phyloP scores from a whole-genome alignment of 37 sponge, comb jelly and placozoan species.

The Aphrocallistes beatrix region DNA sequence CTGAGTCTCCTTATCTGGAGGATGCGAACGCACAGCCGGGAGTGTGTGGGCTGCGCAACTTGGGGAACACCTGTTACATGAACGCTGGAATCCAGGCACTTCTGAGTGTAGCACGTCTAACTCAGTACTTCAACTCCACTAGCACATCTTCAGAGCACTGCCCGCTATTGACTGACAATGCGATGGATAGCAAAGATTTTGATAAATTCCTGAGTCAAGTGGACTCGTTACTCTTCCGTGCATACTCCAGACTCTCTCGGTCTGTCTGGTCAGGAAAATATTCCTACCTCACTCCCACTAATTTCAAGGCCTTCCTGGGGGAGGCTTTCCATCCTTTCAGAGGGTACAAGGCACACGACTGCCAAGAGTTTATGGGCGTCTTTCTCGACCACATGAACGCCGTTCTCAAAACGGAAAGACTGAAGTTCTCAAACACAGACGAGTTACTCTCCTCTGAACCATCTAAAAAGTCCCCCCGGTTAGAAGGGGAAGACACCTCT shows the following conservation, averaged over 20 bases:
- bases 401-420: background rate
- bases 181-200: background rate
- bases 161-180: background rate
- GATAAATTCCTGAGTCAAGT: background rate
- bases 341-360: slow-evolving; percentile 53
- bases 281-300: slow-evolving; percentile 27
- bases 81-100: slow-evolving; percentile 51
- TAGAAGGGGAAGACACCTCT: background rate
- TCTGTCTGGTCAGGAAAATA: slow-evolving; percentile 55
- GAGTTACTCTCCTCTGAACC: background rate
- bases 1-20: background rate
- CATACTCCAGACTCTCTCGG: background rate
- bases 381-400: slow-evolving; percentile 35
- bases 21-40: slow-evolving; percentile 23
- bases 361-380: slow-evolving; percentile 63
- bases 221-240: background rate
- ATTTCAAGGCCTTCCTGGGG: slow-evolving; percentile 41
- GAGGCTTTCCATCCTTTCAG: slow-evolving; percentile 43
- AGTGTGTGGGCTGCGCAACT: slow-evolving; percentile 44
- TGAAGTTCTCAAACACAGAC: background rate
- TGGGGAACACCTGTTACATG: slow-evolving; percentile 54
- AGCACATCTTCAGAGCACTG: background rate
- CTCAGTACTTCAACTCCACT: background rate
- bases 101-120: background rate
- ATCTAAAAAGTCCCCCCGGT: background rate